Evolutionary conservation across 2,888 invertebrate genomes (phyloP).

Genomic region (Melinaea menophilus): DNA sequence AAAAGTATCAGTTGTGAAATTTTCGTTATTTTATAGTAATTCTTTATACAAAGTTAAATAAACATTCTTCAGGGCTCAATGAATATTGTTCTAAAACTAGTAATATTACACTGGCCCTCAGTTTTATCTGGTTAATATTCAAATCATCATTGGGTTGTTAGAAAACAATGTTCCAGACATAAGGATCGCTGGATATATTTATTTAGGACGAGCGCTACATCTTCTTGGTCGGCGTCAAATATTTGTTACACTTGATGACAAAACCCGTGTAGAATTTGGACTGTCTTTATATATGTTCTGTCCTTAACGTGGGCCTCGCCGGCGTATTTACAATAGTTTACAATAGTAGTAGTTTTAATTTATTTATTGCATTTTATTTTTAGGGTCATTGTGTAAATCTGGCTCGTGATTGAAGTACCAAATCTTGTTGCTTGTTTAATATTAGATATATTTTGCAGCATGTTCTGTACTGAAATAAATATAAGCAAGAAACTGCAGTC

Average conservation of each 20-base stretch:
- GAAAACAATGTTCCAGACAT: constrained; percentile 28
- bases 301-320: too few species aligned
- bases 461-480: constrained; percentile 35
- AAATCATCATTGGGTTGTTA: constrained; percentile 24
- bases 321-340: too few species aligned
- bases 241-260: constrained; percentile 65
- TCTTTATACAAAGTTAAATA: too few species aligned
- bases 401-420: too few species aligned
- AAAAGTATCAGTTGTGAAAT: too few species aligned
- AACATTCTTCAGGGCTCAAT: too few species aligned
- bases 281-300: constrained; percentile 21
- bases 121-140: constrained; percentile 27
- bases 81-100: too few species aligned
- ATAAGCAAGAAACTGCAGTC: constrained; percentile 35
- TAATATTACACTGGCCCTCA: background rate
- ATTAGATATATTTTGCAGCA: constrained; percentile 32
- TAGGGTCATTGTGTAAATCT: too few species aligned
- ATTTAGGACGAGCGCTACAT: constrained; percentile 35
- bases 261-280: constrained; percentile 47
- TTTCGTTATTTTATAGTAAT: too few species aligned
- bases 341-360: too few species aligned
- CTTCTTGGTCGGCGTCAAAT: constrained; percentile 50
- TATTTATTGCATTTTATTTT: too few species aligned
- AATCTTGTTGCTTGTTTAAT: constrained; percentile 33
- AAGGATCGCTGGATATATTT: constrained; percentile 33